phyloP scores from a whole-genome alignment of 2,113 vertebrate genomes.

The Platysternon megacephalum region DNA sequence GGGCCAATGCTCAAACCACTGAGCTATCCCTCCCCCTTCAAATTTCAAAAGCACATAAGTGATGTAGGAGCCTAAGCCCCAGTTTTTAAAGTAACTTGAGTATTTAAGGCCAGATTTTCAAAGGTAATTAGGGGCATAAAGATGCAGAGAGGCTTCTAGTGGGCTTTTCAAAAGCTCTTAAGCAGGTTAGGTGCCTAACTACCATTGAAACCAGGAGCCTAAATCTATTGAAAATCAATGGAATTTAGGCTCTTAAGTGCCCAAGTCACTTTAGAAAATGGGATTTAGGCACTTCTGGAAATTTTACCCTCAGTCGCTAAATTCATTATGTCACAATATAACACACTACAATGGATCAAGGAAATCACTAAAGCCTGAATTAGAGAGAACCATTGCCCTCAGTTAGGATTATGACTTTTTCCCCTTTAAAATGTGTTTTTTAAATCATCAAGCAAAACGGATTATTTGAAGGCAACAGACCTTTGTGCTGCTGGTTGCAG shows the following conservation, averaged over 20 bases:
- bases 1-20: no score
- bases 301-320: background rate
- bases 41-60: background rate
- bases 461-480: background rate
- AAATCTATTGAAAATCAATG: background rate
- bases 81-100: background rate
- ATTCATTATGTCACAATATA: background rate
- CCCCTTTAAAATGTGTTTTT: background rate
- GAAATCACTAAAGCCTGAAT: background rate
- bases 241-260: background rate
- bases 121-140: background rate
- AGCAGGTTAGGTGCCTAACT: background rate
- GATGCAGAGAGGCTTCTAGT: background rate
- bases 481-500: background rate
- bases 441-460: background rate
- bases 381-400: background rate
- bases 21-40: no score
- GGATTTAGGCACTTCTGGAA: background rate
- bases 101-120: background rate
- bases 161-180: background rate
- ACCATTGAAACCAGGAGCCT: background rate
- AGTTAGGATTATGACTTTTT: background rate
- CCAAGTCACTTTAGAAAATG: background rate
- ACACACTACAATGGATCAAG: background rate
- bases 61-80: background rate